A percentile compares a stretch with the other conserved stretches of the same genome.
phyloP scores from a whole-genome alignment of 2,888 invertebrate species.

The Pyralis farinalis region DNA sequence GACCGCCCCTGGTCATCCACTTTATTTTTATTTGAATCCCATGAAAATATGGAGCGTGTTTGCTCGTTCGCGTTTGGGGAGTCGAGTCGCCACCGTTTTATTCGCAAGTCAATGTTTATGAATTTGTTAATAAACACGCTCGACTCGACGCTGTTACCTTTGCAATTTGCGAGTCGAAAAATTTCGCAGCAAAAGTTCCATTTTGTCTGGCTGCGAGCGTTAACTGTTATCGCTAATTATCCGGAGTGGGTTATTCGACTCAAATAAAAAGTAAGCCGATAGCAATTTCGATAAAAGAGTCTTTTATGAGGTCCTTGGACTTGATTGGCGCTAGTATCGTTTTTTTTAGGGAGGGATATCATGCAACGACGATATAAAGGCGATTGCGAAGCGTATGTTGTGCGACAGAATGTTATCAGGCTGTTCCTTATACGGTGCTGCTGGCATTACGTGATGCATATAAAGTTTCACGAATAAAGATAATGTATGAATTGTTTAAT shows the following conservation, averaged over 20 bases:
- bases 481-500: constrained; percentile 41
- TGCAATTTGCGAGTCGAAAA: constrained; percentile 48
- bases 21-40: constrained; percentile 79
- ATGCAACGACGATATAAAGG: constrained; percentile 64
- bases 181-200: constrained; percentile 41
- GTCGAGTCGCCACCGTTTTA: constrained; percentile 57
- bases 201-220: constrained; percentile 30
- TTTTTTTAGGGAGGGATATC: constrained; percentile 58
- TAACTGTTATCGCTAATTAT: constrained; percentile 60
- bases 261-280: constrained; percentile 64
- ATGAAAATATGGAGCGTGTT: constrained; percentile 74
- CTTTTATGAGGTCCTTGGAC: constrained; percentile 51
- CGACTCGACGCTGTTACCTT: constrained; percentile 50
- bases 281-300: constrained; percentile 64
- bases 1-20: constrained; percentile 67
- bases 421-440: constrained; percentile 35
- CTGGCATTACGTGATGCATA: constrained; percentile 19
- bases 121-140: constrained; percentile 73
- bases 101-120: constrained; percentile 74
- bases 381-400: constrained; percentile 49
- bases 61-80: constrained; percentile 59
- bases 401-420: constrained; percentile 41
- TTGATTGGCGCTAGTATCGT: constrained; percentile 50
- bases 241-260: constrained; percentile 50
- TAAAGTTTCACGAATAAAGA: constrained; percentile 24